These are phyloP conservation scores for Pelecanus crispus DNA, from an alignment of 2,113 vertebrate species.

Conservation along the genomic window DNA sequence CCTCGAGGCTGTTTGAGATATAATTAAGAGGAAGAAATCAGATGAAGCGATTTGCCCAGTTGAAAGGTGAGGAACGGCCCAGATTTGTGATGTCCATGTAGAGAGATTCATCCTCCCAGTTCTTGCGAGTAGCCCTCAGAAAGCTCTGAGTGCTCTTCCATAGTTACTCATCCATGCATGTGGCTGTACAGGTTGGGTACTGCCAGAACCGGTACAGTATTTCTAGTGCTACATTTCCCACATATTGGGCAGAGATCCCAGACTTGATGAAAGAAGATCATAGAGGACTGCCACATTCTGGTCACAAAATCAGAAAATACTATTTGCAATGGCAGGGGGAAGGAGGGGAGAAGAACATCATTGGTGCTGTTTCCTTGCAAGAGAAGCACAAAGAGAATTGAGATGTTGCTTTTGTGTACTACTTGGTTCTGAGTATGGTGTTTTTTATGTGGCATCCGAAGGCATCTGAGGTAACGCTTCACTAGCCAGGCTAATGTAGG, in stretches of 20 bases:
- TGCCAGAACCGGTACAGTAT: not conserved
- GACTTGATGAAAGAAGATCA: not conserved
- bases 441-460: not conserved
- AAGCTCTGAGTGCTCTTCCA: not conserved
- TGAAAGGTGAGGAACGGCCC: not conserved
- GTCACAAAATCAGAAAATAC: not conserved
- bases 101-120: not conserved
- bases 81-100: too few relatives aligned
- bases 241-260: not conserved
- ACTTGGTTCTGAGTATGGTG: not conserved
- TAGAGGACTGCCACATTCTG: not conserved
- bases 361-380: not conserved
- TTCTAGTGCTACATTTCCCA: not conserved
- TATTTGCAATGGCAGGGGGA: not conserved
- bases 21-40: not conserved
- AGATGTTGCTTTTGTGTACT: not conserved
- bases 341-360: not conserved
- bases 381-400: not conserved
- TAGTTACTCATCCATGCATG: not conserved
- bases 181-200: not conserved
- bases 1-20: not conserved
- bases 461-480: not conserved
- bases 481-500: not conserved
- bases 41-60: not conserved
- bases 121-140: not conserved